Base-by-base conservation (phyloP, 2,797 vertebrate species). In the Botia almorhae region DNA sequence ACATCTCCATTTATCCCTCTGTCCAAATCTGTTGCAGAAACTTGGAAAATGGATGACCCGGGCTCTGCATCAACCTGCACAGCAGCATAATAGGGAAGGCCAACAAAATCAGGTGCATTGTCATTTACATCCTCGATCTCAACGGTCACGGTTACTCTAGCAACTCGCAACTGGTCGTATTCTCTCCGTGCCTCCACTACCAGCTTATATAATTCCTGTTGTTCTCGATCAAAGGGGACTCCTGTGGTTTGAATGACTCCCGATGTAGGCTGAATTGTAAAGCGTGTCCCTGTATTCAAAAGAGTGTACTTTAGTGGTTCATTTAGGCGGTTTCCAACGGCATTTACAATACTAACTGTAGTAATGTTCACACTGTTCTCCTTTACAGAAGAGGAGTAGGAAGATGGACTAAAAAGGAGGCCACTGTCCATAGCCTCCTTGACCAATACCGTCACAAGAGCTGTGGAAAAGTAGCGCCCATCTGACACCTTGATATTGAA, bases 101-200 rank as follows among this genome's bases (percentile, higher is more conserved):
- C 94, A 63, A 97, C 92, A 89, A 99, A 99, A 89, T 96, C 90
- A 0, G 98, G 98, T 17, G 92, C 87, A 0, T 99, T 98, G 89
- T 99, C 98, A n/a, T 99, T 99, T 63, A 95, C 85, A 74, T 99
- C 98, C 89, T 98, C 95, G 21, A 99, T 89, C 91, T 94, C 90
- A 72, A 99, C 94, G 86, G 89, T 94, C n/a, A 98, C 94, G 0
- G 93, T 92, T 69, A 97, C 89, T 8, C 97, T 96, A 60, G 96
- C 94, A 87, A 96, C 93, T 36, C 92, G 89, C 0, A 95, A 90
- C 2, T 94, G 93, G 76, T 96, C 95, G 29, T 94, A 92, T 80
- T 98, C 96, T 68, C 93, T 92, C 8, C 93, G 95, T 81, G 96
- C 97, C 90, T 98, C 96, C 23, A 99, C 91, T 0, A 98, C 95